Percentiles rank a stretch among this genome's conserved stretches.
Evolutionary conservation across 2,113 vertebrate species (phyloP).

Genomic region (Oenanthe oenanthe): DNA sequence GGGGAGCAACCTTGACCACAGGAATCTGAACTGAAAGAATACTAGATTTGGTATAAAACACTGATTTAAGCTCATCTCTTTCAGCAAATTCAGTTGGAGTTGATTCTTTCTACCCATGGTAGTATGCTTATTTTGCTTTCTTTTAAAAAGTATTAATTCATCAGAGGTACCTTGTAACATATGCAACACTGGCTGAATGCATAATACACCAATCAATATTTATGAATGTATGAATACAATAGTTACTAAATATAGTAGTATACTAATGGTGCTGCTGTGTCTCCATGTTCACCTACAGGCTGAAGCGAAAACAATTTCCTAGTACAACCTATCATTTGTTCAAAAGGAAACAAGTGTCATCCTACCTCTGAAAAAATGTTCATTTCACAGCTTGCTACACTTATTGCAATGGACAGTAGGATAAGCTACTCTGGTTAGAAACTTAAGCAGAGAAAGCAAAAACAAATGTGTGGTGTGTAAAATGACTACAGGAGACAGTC

Average conservation of each 20-base stretch:
- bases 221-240: background rate
- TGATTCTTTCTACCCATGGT: background rate
- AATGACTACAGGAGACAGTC: background rate
- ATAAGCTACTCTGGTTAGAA: background rate
- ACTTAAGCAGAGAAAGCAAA: background rate
- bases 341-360: background rate
- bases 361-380: background rate
- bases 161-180: background rate
- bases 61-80: background rate
- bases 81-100: background rate
- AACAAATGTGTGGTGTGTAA: background rate
- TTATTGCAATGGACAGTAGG: background rate
- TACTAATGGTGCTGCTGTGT: background rate
- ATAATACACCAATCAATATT: background rate
- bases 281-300: background rate
- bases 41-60: background rate
- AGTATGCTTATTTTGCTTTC: background rate
- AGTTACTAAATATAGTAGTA: background rate
- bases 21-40: background rate
- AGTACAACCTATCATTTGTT: background rate
- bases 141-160: background rate
- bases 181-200: background rate
- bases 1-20: background rate
- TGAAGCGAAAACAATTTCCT: background rate
- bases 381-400: conserved; percentile 21